Percentiles rank a stretch among this genome's conserved stretches.
Evolutionary conservation across 1,140 invertebrate genomes (phyloP).

Genomic region (Drosophila nigromelanica): DNA sequence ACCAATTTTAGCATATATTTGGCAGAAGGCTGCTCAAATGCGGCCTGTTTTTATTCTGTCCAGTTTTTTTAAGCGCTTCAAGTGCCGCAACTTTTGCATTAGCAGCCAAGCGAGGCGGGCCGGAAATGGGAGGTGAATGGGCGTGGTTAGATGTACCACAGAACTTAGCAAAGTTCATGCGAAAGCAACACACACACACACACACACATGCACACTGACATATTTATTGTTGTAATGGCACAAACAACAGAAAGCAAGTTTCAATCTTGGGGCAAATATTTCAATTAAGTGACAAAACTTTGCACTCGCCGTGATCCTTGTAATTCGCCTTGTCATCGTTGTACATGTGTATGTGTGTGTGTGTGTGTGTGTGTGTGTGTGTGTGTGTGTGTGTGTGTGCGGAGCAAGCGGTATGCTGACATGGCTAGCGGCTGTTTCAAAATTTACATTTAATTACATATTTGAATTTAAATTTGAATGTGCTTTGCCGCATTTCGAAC

Average conservation of each 20-base stretch:
- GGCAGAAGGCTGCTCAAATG: conserved; percentile 40
- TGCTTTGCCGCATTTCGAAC: conserved; percentile 29
- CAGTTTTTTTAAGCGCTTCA: conserved; percentile 41
- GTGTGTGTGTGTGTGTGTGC: too few relatives aligned
- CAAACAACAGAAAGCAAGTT: conserved; percentile 60
- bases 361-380: conserved; percentile 8
- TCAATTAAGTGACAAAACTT: conserved; percentile 80
- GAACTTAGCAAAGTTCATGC: conserved; percentile 55
- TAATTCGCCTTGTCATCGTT: conserved; percentile 44
- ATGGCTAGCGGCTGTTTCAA: conserved; percentile 38
- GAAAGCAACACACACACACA: not conserved
- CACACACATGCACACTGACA: conserved; percentile 1
- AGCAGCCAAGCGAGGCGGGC: conserved; percentile 25
- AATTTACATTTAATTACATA: conserved; percentile 81
- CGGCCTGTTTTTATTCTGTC: conserved; percentile 60
- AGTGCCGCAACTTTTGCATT: conserved; percentile 71
- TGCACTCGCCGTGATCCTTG: conserved; percentile 57
- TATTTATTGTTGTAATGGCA: conserved; percentile 65
- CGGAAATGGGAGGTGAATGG: conserved; percentile 25
- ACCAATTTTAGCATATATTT: conserved; percentile 70
- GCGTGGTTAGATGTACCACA: conserved; percentile 37
- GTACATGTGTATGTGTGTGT: conserved; percentile 24
- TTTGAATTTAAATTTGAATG: conserved; percentile 68
- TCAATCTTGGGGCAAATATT: conserved; percentile 78
- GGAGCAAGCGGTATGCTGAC: too few relatives aligned